These are phyloP conservation scores for Stomatorhinus ivindoensis DNA, from an alignment of 2,113 vertebrate genomes.

Conservation along the genomic window DNA sequence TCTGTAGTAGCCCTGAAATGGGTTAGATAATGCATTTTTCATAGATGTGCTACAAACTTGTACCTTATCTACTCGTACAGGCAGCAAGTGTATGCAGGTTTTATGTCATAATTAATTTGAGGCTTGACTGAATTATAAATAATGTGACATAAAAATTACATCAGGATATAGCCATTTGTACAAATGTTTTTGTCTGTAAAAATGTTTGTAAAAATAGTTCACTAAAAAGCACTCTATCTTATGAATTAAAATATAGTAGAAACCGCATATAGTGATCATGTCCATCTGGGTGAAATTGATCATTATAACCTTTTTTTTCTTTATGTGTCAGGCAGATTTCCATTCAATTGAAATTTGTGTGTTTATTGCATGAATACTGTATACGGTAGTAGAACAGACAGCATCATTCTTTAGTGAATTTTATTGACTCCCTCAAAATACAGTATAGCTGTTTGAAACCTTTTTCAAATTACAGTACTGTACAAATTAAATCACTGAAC, in stretches of 20 bases:
- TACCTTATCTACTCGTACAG: neutral
- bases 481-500: too few species aligned
- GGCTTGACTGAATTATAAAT: neutral
- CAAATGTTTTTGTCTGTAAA: neutral
- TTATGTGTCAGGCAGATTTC: too few species aligned
- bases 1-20: slow-evolving; percentile 85
- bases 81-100: neutral
- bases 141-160: neutral
- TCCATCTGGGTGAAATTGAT: too few species aligned
- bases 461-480: too few species aligned
- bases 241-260: neutral
- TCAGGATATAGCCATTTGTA: neutral
- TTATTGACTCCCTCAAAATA: too few species aligned
- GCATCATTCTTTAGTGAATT: too few species aligned
- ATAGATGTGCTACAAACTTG: neutral
- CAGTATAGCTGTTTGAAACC: too few species aligned
- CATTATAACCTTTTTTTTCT: too few species aligned
- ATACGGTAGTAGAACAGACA: too few species aligned
- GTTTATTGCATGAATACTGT: too few species aligned
- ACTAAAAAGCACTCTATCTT: neutral
- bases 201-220: neutral
- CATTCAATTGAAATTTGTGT: too few species aligned
- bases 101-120: neutral
- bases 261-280: too few species aligned
- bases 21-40: neutral